Conservation (phyloP, 2,113 vertebrate genomes). For the Gnathochromis pfefferi region DNA sequence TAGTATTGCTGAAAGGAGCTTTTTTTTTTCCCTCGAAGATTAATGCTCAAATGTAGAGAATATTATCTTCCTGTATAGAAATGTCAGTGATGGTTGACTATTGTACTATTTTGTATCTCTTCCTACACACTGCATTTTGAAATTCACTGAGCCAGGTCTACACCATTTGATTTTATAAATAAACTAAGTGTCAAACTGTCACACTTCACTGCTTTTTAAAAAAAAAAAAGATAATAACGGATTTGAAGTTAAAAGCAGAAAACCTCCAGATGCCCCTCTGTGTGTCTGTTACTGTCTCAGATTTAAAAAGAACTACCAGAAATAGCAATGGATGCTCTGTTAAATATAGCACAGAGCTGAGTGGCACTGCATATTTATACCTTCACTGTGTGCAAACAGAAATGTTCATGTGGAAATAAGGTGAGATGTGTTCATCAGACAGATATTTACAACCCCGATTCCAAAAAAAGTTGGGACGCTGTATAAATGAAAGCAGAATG, state of each 20-base stretch:
- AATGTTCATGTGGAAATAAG: neutral
- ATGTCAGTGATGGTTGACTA: constrained; percentile 66
- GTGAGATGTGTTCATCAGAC: neutral
- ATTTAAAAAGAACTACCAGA: neutral
- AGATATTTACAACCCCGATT: neutral
- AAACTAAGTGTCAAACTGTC: constrained; percentile 59
- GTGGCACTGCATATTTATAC: neutral
- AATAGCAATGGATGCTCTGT: neutral
- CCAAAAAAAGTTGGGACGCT: neutral
- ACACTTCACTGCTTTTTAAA: neutral
- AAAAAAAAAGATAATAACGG: neutral
- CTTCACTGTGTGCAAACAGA: neutral
- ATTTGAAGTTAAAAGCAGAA: neutral
- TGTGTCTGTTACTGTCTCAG: neutral
- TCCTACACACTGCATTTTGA: constrained; percentile 69
- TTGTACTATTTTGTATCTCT: constrained; percentile 73
- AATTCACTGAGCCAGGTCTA: constrained; percentile 67
- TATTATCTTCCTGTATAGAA: constrained; percentile 67
- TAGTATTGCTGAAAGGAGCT: constrained; percentile 55
- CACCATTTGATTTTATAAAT: constrained; percentile 73
- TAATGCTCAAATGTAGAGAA: constrained; percentile 58
- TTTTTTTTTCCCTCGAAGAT: constrained; percentile 23
- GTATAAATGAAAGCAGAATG: neutral
- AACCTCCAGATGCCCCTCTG: neutral
- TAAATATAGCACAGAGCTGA: constrained; percentile 15